phyloP scores from a whole-genome alignment of 2,888 invertebrate genomes.

The Drosophila neotestacea region DNA sequence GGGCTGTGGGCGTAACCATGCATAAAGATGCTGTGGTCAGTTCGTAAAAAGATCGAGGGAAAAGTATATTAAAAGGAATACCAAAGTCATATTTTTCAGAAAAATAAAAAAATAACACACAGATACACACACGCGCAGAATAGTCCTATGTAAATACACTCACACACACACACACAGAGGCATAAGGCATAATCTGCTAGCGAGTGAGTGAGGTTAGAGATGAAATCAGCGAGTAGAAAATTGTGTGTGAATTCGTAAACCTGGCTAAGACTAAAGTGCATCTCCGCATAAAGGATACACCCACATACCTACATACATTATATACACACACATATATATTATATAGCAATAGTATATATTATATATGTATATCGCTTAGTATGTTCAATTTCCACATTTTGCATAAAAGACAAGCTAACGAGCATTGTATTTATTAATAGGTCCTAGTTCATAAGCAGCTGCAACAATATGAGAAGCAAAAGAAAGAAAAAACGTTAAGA shows the following conservation, averaged over 20 bases:
- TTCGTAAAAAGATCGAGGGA: constrained; percentile 44
- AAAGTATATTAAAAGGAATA: constrained; percentile 57
- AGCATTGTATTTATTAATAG: constrained; percentile 73
- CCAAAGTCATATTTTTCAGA: constrained; percentile 81
- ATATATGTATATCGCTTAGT: constrained; percentile 47
- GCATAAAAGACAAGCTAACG: constrained; percentile 76
- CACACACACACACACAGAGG: background rate
- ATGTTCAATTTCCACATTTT: constrained; percentile 70
- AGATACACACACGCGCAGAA: constrained; percentile 27
- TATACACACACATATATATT: constrained; percentile 33
- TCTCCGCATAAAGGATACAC: constrained; percentile 27
- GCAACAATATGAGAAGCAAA: constrained; percentile 18
- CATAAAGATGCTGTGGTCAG: constrained; percentile 68
- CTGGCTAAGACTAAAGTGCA: constrained; percentile 62
- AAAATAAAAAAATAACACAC: constrained; percentile 68
- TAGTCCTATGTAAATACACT: constrained; percentile 51
- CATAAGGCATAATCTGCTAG: background rate
- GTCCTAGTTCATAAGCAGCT: constrained; percentile 61
- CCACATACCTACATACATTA: constrained; percentile 30
- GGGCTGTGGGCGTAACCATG: constrained; percentile 39
- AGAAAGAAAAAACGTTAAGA: background rate
- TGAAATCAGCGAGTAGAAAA: constrained; percentile 12
- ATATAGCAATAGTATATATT: constrained; percentile 14
- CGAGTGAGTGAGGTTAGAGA: constrained; percentile 15
- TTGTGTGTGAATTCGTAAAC: constrained; percentile 32